Evolutionary conservation across 2,888 invertebrate species (phyloP).

Genomic region (Pogonocherus hispidulus): DNA sequence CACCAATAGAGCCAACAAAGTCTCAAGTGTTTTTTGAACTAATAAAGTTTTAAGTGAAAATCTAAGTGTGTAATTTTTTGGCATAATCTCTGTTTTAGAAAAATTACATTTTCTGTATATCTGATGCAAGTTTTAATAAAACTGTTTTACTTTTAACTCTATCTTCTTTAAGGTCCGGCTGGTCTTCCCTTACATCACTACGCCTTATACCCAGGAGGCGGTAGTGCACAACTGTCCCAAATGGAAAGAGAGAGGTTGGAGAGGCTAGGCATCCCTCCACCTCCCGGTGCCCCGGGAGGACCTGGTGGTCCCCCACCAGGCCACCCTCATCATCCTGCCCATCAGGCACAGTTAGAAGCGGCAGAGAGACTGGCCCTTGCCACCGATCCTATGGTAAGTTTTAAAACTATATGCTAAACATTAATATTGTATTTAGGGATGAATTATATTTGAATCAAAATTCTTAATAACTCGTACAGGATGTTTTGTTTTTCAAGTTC

Average conservation of each 20-base stretch:
- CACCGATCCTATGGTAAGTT: constrained; percentile 88
- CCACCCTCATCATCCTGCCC: constrained; percentile 71
- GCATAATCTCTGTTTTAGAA: too few relatives aligned
- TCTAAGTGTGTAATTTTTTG: too few relatives aligned
- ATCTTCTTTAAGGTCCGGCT: constrained; percentile 57
- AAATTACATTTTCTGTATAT: too few relatives aligned
- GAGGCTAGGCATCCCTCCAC: constrained; percentile 82
- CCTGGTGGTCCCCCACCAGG: constrained; percentile 72
- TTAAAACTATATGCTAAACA: neutral
- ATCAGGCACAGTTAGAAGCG: constrained; percentile 77
- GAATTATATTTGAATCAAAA: too few relatives aligned
- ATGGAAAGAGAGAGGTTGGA: constrained; percentile 91
- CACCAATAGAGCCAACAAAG: too few relatives aligned
- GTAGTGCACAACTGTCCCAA: constrained; percentile 78
- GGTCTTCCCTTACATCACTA: constrained; percentile 79
- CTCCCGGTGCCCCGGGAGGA: constrained; percentile 71
- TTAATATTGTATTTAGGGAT: too few relatives aligned
- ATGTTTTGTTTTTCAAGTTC: too few relatives aligned
- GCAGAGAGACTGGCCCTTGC: constrained; percentile 87
- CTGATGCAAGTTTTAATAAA: too few relatives aligned
- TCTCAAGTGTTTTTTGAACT: too few relatives aligned
- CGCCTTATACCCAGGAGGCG: constrained; percentile 82
- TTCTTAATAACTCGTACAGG: too few relatives aligned
- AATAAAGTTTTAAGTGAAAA: too few relatives aligned
- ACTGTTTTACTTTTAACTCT: too few relatives aligned